Conservation (phyloP, 2,888 invertebrate genomes). For the Amaurobius ferox region DNA sequence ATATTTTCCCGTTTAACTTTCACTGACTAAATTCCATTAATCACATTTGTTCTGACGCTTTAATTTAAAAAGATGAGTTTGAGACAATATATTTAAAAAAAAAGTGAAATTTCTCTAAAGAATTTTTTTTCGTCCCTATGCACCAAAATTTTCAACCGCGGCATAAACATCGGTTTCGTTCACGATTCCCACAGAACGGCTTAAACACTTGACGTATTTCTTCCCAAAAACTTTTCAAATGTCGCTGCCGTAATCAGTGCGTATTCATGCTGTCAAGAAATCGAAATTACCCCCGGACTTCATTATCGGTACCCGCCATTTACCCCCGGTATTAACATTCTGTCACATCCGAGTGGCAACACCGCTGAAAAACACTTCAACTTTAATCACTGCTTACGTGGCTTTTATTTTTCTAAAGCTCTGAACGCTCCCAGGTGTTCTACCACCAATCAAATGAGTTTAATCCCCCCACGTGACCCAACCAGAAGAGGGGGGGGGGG, state of each 20-base stretch:
- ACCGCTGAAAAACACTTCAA: not conserved
- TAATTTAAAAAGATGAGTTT: too few species aligned
- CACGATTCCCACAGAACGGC: not conserved
- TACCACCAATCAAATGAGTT: not conserved
- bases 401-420: not conserved
- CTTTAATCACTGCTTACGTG: conserved; percentile 16
- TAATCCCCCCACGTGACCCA: conserved; percentile 5
- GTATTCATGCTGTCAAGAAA: conserved; percentile 14
- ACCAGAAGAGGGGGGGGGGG: not conserved
- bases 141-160: too few species aligned
- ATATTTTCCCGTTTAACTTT: too few species aligned
- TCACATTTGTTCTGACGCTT: too few species aligned
- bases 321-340: not conserved
- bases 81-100: too few species aligned
- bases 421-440: not conserved
- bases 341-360: conserved; percentile 16
- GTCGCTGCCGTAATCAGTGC: not conserved
- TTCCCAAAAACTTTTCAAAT: not conserved
- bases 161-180: too few species aligned
- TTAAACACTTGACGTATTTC: not conserved
- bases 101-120: too few species aligned
- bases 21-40: too few species aligned
- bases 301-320: conserved; percentile 4
- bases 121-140: too few species aligned
- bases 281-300: conserved; percentile 5